A percentile compares a stretch with the other conserved stretches of the same genome.
phyloP scores from a whole-genome alignment of 2,113 vertebrate species.

The Alaudala cheleensis region DNA sequence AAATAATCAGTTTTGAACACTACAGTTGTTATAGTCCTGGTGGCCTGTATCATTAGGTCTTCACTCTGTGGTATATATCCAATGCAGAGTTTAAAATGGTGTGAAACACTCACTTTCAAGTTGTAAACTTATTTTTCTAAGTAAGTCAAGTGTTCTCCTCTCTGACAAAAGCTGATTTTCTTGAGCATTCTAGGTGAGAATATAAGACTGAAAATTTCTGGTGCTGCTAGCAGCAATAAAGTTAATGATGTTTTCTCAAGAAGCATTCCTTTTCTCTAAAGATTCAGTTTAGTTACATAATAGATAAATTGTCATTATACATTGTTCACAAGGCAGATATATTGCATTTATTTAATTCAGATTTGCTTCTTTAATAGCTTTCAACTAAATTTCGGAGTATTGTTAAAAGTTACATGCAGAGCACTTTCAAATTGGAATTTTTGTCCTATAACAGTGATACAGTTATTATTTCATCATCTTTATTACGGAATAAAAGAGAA shows the following conservation, averaged over 20 bases:
- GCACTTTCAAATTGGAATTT: neutral
- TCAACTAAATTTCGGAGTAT: neutral
- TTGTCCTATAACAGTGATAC: neutral
- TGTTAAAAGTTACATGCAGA: neutral
- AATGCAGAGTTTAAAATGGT: neutral
- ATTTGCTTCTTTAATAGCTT: neutral
- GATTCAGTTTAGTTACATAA: constrained; percentile 1
- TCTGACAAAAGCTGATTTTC: neutral
- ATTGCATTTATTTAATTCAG: constrained; percentile 31
- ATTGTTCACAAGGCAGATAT: constrained; percentile 28
- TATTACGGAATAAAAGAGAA: neutral
- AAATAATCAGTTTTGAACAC: neutral
- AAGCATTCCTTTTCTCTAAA: constrained; percentile 40
- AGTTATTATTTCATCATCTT: constrained; percentile 23
- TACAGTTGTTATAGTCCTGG: neutral
- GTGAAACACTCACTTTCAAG: neutral
- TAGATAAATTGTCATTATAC: neutral
- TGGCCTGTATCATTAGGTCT: neutral
- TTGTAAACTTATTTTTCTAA: neutral
- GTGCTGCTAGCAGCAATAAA: constrained; percentile 20
- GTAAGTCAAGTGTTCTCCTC: neutral
- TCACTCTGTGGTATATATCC: neutral
- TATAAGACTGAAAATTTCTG: constrained; percentile 11
- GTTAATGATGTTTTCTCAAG: constrained; percentile 19
- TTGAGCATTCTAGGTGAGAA: constrained; percentile 37